phyloP scores from a whole-genome alignment of 2,113 vertebrate species.

The Heptranchias perlo region DNA sequence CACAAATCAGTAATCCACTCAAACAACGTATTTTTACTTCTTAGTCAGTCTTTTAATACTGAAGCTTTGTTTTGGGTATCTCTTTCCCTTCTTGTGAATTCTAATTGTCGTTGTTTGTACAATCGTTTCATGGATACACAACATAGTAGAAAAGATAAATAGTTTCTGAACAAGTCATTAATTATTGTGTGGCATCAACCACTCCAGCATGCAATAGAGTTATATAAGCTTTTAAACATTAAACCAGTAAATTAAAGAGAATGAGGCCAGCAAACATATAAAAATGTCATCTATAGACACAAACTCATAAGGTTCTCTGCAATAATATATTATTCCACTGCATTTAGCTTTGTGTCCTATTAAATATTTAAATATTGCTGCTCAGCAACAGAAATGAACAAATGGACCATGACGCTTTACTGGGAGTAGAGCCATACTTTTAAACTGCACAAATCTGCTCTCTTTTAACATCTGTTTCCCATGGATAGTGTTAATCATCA shows the following conservation, averaged over 20 bases:
- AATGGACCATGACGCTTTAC: background rate
- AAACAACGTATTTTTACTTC: background rate
- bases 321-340: background rate
- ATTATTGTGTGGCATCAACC: background rate
- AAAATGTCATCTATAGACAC: background rate
- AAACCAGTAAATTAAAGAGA: constrained; percentile 9
- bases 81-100: background rate
- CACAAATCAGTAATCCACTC: background rate
- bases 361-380: background rate
- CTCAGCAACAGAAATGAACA: background rate
- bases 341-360: background rate
- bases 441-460: background rate
- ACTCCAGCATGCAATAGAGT: background rate
- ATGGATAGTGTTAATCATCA: background rate
- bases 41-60: background rate
- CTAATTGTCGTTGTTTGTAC: background rate
- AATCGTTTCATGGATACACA: background rate
- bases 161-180: background rate
- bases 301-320: background rate
- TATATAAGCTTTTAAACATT: background rate
- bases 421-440: background rate
- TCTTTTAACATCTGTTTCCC: background rate
- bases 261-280: background rate
- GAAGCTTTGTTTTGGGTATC: background rate
- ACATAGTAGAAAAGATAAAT: background rate